phyloP scores from a whole-genome alignment of 2,113 vertebrate genomes.

The Tupaia chinensis region DNA sequence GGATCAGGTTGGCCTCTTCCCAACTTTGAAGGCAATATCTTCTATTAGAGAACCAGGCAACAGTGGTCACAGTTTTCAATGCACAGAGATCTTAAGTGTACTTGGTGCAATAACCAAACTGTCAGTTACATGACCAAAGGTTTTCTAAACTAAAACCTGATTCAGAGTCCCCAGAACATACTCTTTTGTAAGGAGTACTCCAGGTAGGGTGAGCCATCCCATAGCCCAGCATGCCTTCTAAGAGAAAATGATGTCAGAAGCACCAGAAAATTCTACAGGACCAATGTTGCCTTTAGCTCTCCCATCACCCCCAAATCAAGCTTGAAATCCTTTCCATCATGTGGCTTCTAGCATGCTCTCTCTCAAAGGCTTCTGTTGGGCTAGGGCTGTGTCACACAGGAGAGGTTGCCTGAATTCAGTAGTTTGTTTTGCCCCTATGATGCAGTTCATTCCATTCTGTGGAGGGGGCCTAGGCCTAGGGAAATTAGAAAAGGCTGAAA shows the following conservation, averaged over 20 bases:
- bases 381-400: not conserved
- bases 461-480: too few species aligned
- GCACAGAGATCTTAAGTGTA: too few species aligned
- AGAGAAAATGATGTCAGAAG: not conserved
- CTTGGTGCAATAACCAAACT: not conserved
- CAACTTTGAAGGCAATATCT: not conserved
- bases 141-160: not conserved
- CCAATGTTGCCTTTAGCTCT: not conserved
- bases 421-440: not conserved
- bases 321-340: not conserved
- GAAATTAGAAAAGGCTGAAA: not conserved
- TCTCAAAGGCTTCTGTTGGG: not conserved
- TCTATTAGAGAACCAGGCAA: not conserved
- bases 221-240: not conserved
- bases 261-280: not conserved
- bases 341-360: not conserved
- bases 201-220: not conserved
- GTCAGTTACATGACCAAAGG: too few species aligned
- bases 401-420: not conserved
- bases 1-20: not conserved
- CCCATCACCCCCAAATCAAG: not conserved
- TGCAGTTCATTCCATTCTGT: not conserved
- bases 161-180: not conserved
- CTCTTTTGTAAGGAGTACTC: not conserved
- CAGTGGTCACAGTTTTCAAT: too few species aligned